phyloP scores from a whole-genome alignment of 2,797 vertebrate species.

The Enteromius viviparus region DNA sequence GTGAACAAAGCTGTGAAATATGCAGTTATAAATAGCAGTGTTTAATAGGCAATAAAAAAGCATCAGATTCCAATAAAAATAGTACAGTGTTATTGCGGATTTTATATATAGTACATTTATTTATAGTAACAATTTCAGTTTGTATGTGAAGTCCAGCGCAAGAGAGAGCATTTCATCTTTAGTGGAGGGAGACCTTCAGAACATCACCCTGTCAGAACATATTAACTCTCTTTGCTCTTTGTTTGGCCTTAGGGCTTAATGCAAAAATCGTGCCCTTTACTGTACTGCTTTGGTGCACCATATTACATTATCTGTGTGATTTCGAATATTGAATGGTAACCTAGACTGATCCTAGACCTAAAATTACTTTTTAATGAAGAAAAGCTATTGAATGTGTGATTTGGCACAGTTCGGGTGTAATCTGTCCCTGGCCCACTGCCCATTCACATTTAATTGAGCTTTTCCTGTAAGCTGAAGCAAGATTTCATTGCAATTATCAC shows the following conservation, averaged over 20 bases:
- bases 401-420: not conserved
- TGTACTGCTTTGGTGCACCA: not conserved
- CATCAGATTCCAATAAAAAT: not conserved
- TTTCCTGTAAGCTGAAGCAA: conserved; percentile 7
- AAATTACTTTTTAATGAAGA: conserved; percentile 35
- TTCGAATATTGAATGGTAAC: conserved; percentile 21
- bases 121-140: conserved; percentile 5
- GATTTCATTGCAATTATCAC: conserved; percentile 23
- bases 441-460: conserved; percentile 13
- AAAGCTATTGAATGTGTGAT: conserved; percentile 19
- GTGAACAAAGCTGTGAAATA: not conserved
- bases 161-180: conserved; percentile 1
- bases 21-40: not conserved
- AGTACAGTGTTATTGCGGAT: not conserved
- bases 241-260: conserved; percentile 3
- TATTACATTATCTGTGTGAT: not conserved
- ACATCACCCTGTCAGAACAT: conserved; percentile 31
- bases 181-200: conserved; percentile 15
- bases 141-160: not conserved
- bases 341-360: conserved; percentile 9
- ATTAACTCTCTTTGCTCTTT: conserved; percentile 36
- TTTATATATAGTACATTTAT: not conserved
- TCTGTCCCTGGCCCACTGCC: conserved; percentile 18
- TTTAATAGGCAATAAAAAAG: not conserved
- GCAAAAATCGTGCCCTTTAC: not conserved